Evolutionary conservation across 2,888 invertebrate genomes (phyloP).

Genomic region (Portevinia maculata): DNA sequence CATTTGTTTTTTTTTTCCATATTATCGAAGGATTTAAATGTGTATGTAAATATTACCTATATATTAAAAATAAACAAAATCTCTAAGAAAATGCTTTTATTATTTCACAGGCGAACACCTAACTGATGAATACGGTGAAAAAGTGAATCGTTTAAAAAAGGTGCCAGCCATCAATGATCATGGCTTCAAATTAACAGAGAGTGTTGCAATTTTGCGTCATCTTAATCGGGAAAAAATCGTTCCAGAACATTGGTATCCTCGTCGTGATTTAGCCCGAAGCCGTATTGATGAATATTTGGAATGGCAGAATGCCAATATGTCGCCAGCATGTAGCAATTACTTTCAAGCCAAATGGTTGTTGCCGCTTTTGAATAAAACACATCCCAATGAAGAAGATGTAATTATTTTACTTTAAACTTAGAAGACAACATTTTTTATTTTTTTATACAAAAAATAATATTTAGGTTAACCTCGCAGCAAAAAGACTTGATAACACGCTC

Average conservation of each 20-base stretch:
- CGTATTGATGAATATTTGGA: constrained; percentile 88
- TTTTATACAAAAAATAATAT: background rate
- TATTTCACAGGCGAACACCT: constrained; percentile 85
- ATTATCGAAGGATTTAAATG: too few relatives aligned
- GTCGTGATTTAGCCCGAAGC: constrained; percentile 85
- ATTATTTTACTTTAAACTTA: constrained; percentile 66
- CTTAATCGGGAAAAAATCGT: constrained; percentile 84
- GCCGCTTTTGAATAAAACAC: constrained; percentile 84
- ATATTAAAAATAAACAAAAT: too few relatives aligned
- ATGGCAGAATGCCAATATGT: constrained; percentile 89
- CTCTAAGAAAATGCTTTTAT: background rate
- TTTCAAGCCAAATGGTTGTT: constrained; percentile 84
- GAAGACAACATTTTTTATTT: background rate
- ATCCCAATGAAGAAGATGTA: constrained; percentile 82
- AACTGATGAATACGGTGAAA: constrained; percentile 85
- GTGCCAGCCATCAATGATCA: constrained; percentile 88
- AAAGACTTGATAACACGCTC: constrained; percentile 85
- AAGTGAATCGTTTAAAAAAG: constrained; percentile 85
- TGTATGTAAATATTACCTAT: too few relatives aligned
- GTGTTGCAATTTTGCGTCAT: constrained; percentile 88
- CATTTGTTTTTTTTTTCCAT: too few relatives aligned
- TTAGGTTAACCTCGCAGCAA: constrained; percentile 78
- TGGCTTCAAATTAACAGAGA: constrained; percentile 87
- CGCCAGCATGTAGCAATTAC: constrained; percentile 85
- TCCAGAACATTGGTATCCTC: constrained; percentile 88